Evolutionary conservation across 2,888 invertebrate genomes (phyloP).

Genomic region (Drosophila ezoana): DNA sequence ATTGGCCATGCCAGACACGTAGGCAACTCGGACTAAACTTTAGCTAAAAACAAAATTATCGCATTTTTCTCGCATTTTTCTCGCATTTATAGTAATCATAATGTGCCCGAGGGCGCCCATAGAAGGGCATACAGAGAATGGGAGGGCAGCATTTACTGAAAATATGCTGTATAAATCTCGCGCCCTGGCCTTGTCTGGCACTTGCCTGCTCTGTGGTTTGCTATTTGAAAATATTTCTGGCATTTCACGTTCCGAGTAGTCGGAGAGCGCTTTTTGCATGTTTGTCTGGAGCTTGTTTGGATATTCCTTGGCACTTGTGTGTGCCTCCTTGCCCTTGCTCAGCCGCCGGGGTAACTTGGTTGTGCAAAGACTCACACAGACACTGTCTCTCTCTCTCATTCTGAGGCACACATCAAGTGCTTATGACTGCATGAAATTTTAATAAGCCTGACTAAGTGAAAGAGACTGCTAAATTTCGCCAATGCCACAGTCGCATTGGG

Average conservation of each 20-base stretch:
- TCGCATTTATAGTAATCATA: slow-evolving; percentile 69
- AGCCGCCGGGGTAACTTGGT: background rate
- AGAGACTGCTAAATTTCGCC: slow-evolving; percentile 57
- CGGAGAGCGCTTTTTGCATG: slow-evolving; percentile 45
- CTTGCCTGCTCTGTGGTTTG: slow-evolving; percentile 17
- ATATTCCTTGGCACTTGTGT: slow-evolving; percentile 14
- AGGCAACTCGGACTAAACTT: slow-evolving; percentile 42
- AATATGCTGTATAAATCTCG: slow-evolving; percentile 43
- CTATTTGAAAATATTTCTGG: slow-evolving; percentile 56
- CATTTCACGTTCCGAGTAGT: slow-evolving; percentile 49
- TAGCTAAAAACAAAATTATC: slow-evolving; percentile 72
- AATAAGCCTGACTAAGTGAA: slow-evolving; percentile 64
- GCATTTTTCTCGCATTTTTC: slow-evolving; percentile 66
- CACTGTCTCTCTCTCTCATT: background rate
- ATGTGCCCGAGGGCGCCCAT: slow-evolving; percentile 27
- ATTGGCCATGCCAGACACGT: slow-evolving; percentile 64
- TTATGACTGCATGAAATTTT: slow-evolving; percentile 73
- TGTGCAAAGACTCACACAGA: background rate
- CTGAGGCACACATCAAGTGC: slow-evolving; percentile 52
- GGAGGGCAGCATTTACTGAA: slow-evolving; percentile 19
- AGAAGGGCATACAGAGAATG: background rate
- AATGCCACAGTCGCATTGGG: slow-evolving; percentile 15
- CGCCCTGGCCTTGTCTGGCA: slow-evolving; percentile 23
- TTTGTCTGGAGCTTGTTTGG: slow-evolving; percentile 48
- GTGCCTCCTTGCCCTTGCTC: slow-evolving; percentile 4